phyloP scores from a whole-genome alignment of 1,140 invertebrate species.

The Eumaeus atala region DNA sequence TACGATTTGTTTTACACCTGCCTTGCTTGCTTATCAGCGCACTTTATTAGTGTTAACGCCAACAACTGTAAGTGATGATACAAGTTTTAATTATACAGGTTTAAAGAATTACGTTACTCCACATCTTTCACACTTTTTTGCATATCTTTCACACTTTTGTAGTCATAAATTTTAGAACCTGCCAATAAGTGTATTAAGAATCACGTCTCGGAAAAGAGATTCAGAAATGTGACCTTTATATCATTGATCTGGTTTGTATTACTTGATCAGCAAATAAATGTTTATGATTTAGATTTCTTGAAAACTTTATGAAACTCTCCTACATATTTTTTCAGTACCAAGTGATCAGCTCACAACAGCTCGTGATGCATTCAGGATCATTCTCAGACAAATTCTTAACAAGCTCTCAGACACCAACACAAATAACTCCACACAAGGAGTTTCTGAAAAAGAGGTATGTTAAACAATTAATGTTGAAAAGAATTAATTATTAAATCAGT shows the following conservation, averaged over 20 bases:
- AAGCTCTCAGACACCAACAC: conserved; percentile 62
- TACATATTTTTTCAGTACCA: conserved; percentile 42
- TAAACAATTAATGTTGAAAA: neutral
- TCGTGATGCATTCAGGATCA: conserved; percentile 63
- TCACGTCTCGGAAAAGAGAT: no score
- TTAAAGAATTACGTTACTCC: no score
- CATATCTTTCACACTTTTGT: no score
- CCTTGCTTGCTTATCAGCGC: conserved; percentile 66
- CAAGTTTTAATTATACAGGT: conserved; percentile 1
- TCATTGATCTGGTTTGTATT: no score
- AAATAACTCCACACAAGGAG: conserved; percentile 50
- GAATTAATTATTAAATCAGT: no score
- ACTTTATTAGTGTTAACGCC: conserved; percentile 63
- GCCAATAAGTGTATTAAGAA: no score
- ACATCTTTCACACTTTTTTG: no score
- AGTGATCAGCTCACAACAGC: conserved; percentile 54
- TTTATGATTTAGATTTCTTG: no score
- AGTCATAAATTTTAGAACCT: no score
- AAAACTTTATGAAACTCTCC: no score
- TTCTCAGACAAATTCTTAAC: conserved; percentile 64
- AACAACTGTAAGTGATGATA: conserved; percentile 57
- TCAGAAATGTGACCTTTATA: no score
- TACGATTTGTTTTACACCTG: conserved; percentile 71
- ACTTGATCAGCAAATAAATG: no score
- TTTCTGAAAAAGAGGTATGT: conserved; percentile 66